A percentile compares a stretch with the other conserved stretches of the same genome.
Conservation (phyloP, 2,113 vertebrate species). For the Deroptyus accipitrinus region DNA sequence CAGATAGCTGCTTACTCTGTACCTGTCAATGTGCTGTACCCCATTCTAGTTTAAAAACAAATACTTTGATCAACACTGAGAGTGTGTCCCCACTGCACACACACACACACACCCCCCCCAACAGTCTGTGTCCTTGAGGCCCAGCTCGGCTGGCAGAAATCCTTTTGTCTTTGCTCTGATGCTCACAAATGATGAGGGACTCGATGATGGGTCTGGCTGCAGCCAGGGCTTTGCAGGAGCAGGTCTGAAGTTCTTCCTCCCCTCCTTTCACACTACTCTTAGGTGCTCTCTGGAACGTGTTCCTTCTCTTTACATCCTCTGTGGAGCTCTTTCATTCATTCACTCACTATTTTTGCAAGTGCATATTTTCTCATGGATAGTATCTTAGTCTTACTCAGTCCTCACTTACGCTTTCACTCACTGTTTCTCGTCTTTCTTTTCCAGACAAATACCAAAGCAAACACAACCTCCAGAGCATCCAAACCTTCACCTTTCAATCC, state of each 20-base stretch:
- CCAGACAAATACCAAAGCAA: conserved; percentile 21
- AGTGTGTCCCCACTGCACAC: background rate
- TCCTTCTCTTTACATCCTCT: background rate
- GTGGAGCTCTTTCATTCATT: background rate
- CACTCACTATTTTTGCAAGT: background rate
- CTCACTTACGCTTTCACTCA: background rate
- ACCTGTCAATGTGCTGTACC: background rate
- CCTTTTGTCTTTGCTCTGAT: background rate
- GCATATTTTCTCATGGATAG: background rate
- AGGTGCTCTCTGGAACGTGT: background rate
- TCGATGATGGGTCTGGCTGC: background rate
- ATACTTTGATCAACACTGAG: background rate
- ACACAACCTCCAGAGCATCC: background rate
- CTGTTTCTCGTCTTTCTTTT: background rate
- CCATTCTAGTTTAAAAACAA: background rate
- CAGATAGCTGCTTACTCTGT: background rate
- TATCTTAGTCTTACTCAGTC: background rate
- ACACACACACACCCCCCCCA: background rate
- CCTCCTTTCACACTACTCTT: background rate
- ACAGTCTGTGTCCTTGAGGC: background rate
- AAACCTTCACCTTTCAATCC: background rate
- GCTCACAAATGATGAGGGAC: background rate
- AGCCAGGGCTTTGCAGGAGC: background rate
- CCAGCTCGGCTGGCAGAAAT: background rate
- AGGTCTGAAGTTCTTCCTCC: background rate